Base-by-base conservation (phyloP, 2,797 vertebrate genomes). In the Acrossocheilus wenchowensis region DNA sequence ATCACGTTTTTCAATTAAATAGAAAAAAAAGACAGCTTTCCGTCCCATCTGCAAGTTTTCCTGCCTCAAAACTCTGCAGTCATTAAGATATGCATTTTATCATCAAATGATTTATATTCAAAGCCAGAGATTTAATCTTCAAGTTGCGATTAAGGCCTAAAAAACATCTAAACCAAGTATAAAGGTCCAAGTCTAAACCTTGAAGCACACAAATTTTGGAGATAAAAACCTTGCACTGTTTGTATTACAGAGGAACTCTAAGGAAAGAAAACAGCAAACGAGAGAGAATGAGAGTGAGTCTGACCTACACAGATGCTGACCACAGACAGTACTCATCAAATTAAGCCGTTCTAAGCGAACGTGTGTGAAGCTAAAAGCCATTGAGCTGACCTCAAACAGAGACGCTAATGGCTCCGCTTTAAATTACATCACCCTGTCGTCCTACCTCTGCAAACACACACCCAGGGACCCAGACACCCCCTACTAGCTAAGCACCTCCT, bases 281-380 rank as follows among this genome's bases (percentile, higher is more conserved):
- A 78, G 34, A 23, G 36, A 81, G 17, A 86, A 48, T 0, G 23
- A 73, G 48, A 72, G 43, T 7, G 39, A 48, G 26, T 12, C 9
- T 77, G 48, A 83, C 78, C 68, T 81, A 50, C 54, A 78, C 62
- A 77, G 12, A 72, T 78, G 50, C 81, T 66, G 74, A 87, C 82
- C 66, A 87, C 54, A 66, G 69, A 83, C 73, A 79, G 64, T 30
- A 52, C 82, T 87, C 75, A 72, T 87, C 43, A 86, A 81, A 81
- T 81, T 66, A 71, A 81, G 68, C 23, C 10, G 0, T 73, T 43
- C 68, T 45, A 72, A 80, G 19, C 30, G 21, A 71, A 57, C 50
- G 62, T 71, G 74, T 72, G 84, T 48, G 72, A 39, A 75, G 81
- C 74, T 82, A 64, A 86, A 78, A 83, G 60, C 71, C 72, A 81